phyloP scores from a whole-genome alignment of 2,113 vertebrate species.

The Phrynocephalus versicolor region DNA sequence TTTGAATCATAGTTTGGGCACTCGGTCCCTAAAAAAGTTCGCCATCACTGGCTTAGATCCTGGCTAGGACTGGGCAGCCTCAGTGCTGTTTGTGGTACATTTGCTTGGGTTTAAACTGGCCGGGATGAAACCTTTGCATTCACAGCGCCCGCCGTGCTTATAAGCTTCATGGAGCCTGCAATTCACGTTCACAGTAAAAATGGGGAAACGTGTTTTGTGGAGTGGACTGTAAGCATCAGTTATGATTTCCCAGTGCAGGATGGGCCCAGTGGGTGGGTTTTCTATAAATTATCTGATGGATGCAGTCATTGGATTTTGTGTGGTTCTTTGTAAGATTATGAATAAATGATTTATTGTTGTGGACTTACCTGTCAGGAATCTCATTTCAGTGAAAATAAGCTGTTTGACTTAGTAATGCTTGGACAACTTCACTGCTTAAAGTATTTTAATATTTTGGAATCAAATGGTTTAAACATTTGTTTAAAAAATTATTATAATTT shows the following conservation, averaged over 20 bases:
- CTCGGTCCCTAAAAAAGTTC: too few species aligned
- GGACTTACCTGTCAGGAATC: background rate
- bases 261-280: background rate
- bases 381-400: background rate
- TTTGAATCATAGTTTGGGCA: too few species aligned
- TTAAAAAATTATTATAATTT: background rate
- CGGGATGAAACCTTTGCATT: background rate
- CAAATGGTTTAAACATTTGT: background rate
- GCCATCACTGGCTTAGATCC: too few species aligned
- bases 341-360: too few species aligned
- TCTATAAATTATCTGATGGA: background rate
- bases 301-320: background rate
- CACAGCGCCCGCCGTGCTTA: too few species aligned
- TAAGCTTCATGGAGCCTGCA: too few species aligned
- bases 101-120: too few species aligned
- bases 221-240: too few species aligned
- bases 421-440: background rate
- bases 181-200: background rate
- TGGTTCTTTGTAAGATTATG: too few species aligned
- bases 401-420: background rate
- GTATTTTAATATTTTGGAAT: background rate
- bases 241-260: too few species aligned
- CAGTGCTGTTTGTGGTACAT: background rate
- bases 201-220: too few species aligned
- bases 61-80: too few species aligned